A percentile compares a stretch with the other conserved stretches of the same genome.
Evolutionary conservation across 2,797 vertebrate species (phyloP).

Genomic region (Peromyscus nudipes): DNA sequence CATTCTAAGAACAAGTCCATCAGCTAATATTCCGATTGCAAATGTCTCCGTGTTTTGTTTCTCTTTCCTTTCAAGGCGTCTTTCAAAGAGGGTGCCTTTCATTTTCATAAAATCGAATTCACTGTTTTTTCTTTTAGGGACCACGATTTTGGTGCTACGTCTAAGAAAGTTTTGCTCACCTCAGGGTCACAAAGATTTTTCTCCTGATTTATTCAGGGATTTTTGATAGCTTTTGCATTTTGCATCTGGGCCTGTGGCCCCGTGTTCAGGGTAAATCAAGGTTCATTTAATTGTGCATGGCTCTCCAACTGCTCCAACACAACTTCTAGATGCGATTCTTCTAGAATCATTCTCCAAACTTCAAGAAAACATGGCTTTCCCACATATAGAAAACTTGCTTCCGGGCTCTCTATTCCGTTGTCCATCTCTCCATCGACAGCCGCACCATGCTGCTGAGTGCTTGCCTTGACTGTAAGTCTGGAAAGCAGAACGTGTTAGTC

Average conservation of each 20-base stretch:
- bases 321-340: not conserved
- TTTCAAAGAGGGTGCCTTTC: slow-evolving; percentile 8
- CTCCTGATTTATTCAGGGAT: slow-evolving; percentile 15
- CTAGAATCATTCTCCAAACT: not conserved
- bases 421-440: not conserved
- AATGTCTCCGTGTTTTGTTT: not conserved
- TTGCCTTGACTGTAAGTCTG: not conserved
- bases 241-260: not conserved
- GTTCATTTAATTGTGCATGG: not conserved
- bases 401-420: not conserved
- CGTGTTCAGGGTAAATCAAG: not conserved
- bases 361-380: not conserved
- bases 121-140: not conserved
- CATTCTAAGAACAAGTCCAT: slow-evolving; percentile 33
- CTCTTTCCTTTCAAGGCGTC: not conserved
- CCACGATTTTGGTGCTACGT: not conserved
- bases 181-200: not conserved
- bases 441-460: not conserved
- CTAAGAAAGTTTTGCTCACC: not conserved
- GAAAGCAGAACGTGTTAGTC: not conserved
- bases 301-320: not conserved
- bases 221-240: not conserved
- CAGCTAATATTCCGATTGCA: not conserved
- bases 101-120: not conserved
- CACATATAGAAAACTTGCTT: not conserved